These are phyloP conservation scores for Anhinga rufa DNA, from an alignment of 2,113 vertebrate species.

Conservation along the genomic window DNA sequence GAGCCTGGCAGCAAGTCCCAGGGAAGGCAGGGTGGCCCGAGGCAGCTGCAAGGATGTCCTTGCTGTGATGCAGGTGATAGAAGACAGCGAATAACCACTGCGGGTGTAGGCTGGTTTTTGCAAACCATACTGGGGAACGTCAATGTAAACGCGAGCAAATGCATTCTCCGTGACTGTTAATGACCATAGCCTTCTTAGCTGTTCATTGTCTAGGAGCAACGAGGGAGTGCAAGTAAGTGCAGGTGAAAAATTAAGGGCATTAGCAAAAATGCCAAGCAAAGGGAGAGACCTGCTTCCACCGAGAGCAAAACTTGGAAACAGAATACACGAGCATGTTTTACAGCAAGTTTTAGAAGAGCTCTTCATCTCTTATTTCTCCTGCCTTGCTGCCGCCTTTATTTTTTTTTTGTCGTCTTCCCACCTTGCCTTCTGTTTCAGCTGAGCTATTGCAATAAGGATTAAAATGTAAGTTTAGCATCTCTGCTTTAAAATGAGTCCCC, in stretches of 20 bases:
- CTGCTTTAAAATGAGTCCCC: neutral
- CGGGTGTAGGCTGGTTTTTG: neutral
- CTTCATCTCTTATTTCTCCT: neutral
- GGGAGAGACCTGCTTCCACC: neutral
- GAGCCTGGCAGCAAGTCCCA: neutral
- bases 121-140: too few species aligned
- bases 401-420: too few species aligned
- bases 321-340: fast-evolving
- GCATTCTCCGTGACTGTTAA: neutral
- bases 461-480: neutral
- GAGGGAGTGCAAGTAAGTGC: neutral
- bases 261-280: neutral
- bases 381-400: neutral
- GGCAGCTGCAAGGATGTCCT: neutral
- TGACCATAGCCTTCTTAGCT: neutral
- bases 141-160: neutral
- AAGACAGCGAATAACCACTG: fast-evolving
- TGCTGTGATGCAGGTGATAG: fast-evolving
- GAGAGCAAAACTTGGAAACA: neutral
- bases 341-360: neutral
- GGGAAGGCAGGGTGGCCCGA: too few species aligned
- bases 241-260: neutral
- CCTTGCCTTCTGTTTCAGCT: neutral
- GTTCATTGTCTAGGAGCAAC: neutral
- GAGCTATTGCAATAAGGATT: neutral